Evolutionary conservation across 2,888 invertebrate species (phyloP), one percentile per base, ranked within the genome.

Genomic region (Dyspetes luteomarginatus): DNA sequence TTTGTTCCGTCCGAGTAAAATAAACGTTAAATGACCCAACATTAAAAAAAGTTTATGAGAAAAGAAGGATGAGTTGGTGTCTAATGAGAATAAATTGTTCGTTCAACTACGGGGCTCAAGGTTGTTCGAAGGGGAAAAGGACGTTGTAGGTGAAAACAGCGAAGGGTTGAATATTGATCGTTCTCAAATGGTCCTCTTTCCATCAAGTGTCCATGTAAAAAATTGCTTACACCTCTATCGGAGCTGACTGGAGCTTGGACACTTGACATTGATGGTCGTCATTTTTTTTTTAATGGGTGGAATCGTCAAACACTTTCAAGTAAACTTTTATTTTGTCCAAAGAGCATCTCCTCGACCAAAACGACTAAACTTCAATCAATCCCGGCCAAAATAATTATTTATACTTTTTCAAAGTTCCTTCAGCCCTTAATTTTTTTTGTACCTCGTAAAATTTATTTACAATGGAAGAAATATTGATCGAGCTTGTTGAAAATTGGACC

Each of bases 31-130:
- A n/a, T n/a, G n/a, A n/a, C n/a, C n/a, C n/a, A 36, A 41, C 26
- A 41, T 41, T 52, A 58, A 48, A n/a, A 75, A 67, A 45, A n/a
- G 12, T 58, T 68, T 36, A 30, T 52, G 26, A n/a, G 26, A 60
- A 56, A 45, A 12, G 1, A 28, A 58, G 3, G 12, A 12, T 12
- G 30, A 48, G 56, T 48, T 45, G 19, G 19, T 24, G 43, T 5
- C n/a, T 56, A 56, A 48, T 58, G 48, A 67, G 45, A 67, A 67
- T 56, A 50, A 45, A 74, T 65, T 74, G 45, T 50, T 56, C 17
- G 58, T 30, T 58, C 62, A 0, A 24, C 19, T 36, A 4, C 22
- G 45, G 30, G 43, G 5, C 4, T 30, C 17, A 19, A 55, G 24
- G 19, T 56, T 43, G 24, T 24, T 26, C 41, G 9, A 43, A 26